These are phyloP conservation scores for Euleptes europaea DNA, from an alignment of 2,113 vertebrate genomes.

Conservation along the genomic window DNA sequence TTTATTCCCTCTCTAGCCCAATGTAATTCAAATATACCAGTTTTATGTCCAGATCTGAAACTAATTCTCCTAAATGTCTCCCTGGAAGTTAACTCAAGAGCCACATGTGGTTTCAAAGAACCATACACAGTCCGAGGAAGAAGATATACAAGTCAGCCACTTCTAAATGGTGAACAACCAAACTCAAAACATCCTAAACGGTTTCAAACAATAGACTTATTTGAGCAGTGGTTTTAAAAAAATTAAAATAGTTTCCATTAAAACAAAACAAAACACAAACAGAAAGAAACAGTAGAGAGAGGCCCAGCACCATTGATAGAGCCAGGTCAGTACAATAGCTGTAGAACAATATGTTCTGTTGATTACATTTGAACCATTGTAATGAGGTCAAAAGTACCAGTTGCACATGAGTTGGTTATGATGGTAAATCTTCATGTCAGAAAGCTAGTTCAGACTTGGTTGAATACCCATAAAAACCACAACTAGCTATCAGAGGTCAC, in stretches of 20 bases:
- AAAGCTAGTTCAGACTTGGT: conserved; percentile 67
- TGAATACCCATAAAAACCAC: conserved; percentile 69
- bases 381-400: conserved; percentile 77
- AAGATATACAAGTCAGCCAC: conserved; percentile 64
- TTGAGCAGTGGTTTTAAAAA: conserved; percentile 65
- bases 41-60: conserved; percentile 63
- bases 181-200: conserved; percentile 63
- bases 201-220: conserved; percentile 44
- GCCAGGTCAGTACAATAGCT: conserved; percentile 69
- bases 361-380: conserved; percentile 50
- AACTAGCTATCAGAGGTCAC: conserved; percentile 70
- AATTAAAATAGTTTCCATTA: conserved; percentile 51
- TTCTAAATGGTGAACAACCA: conserved; percentile 65
- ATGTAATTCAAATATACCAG: conserved; percentile 24
- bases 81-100: conserved; percentile 70
- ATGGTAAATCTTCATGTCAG: conserved; percentile 69
- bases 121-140: conserved; percentile 60
- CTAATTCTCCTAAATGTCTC: conserved; percentile 62
- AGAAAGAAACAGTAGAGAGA: conserved; percentile 19
- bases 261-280: conserved; percentile 53
- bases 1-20: background rate
- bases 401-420: conserved; percentile 72
- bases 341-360: conserved; percentile 61
- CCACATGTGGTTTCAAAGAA: conserved; percentile 68
- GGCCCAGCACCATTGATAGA: conserved; percentile 44